A percentile compares a stretch with the other conserved stretches of the same genome.
phyloP scores from a whole-genome alignment of 2,797 vertebrate genomes.

The Novumbra hubbsi region DNA sequence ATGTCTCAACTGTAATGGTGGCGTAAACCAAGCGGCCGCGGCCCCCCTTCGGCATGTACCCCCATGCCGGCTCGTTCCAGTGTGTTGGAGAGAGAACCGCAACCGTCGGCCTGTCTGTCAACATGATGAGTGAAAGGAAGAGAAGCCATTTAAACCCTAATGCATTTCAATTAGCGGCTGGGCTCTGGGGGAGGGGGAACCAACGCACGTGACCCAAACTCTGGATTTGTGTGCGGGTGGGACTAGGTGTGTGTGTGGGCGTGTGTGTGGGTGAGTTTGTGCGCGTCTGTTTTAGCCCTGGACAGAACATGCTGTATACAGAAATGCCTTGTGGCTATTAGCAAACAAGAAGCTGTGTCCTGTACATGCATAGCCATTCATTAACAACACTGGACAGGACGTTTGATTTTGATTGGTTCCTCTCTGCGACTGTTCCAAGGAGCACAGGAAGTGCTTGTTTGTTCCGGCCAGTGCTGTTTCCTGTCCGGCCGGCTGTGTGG shows the following conservation, averaged over 20 bases:
- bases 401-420: conserved; percentile 73
- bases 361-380: conserved; percentile 61
- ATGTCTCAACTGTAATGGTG: conserved; percentile 64
- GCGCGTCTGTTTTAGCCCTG: neutral
- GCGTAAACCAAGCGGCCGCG: conserved; percentile 60
- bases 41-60: conserved; percentile 30
- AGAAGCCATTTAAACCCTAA: conserved; percentile 85
- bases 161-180: conserved; percentile 86
- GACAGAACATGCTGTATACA: conserved; percentile 65
- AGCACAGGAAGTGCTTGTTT: conserved; percentile 84
- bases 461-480: conserved; percentile 71
- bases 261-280: neutral
- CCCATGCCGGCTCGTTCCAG: conserved; percentile 52
- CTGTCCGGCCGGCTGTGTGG: conserved; percentile 52
- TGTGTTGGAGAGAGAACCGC: conserved; percentile 51
- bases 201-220: conserved; percentile 44
- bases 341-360: conserved; percentile 83
- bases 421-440: conserved; percentile 66
- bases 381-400: conserved; percentile 63
- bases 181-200: conserved; percentile 64
- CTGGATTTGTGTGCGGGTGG: neutral
- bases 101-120: conserved; percentile 77
- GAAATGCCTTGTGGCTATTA: conserved; percentile 80
- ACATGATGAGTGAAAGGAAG: conserved; percentile 86
- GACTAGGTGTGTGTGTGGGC: neutral